phyloP scores from a whole-genome alignment of 2,888 invertebrate species.

The Lucinisca nassula region DNA sequence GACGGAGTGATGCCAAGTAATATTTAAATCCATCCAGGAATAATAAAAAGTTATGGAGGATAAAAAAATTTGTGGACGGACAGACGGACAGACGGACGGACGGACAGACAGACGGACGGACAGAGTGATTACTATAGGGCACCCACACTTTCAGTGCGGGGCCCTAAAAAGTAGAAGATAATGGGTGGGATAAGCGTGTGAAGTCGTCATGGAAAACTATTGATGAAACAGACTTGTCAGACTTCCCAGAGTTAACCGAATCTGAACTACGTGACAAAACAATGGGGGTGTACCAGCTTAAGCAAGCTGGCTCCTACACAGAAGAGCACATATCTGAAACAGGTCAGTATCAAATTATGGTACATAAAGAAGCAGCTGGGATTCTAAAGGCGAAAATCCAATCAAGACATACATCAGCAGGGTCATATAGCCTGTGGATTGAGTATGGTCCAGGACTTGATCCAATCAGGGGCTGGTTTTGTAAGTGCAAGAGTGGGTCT shows the following conservation, averaged over 20 bases:
- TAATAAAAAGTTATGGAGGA: too few species aligned
- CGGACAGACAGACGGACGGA: too few species aligned
- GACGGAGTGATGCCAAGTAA: too few species aligned
- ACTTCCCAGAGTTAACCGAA: neutral
- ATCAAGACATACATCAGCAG: neutral
- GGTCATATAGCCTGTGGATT: neutral
- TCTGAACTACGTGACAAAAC: neutral
- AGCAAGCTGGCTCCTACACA: neutral
- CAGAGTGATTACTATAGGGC: too few species aligned
- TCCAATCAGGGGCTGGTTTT: neutral
- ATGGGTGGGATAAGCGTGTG: neutral
- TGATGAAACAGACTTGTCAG: neutral
- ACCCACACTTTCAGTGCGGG: too few species aligned
- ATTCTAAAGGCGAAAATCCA: neutral
- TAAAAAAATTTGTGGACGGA: too few species aligned
- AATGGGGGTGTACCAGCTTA: slow-evolving; percentile 4
- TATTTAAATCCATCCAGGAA: too few species aligned
- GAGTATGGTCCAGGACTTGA: neutral
- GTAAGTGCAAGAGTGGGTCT: neutral
- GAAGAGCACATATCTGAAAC: slow-evolving; percentile 7
- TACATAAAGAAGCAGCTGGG: neutral
- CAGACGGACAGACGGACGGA: too few species aligned
- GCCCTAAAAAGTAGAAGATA: too few species aligned
- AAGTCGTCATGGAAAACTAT: neutral
- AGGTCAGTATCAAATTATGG: neutral